phyloP scores from a whole-genome alignment of 1,140 invertebrate genomes.

The Danaus melanippus region DNA sequence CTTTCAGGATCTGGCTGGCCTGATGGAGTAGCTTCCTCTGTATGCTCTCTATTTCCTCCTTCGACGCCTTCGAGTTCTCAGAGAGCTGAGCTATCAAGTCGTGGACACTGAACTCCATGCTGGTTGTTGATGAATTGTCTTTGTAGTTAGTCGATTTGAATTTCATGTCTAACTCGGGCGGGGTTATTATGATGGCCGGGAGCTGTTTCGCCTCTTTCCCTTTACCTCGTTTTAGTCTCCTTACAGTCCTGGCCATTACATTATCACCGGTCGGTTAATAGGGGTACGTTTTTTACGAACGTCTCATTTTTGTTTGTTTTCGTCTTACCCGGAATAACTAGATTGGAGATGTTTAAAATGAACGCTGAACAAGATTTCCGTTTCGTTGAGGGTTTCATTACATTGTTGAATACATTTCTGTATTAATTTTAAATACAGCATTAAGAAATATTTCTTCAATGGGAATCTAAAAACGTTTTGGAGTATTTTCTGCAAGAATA shows the following conservation, averaged over 20 bases:
- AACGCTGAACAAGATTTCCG: slow-evolving; percentile 14
- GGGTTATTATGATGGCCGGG: slow-evolving; percentile 52
- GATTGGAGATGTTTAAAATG: slow-evolving; percentile 9
- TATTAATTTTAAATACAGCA: no score
- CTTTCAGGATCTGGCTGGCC: slow-evolving; percentile 62
- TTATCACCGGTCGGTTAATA: slow-evolving; percentile 38
- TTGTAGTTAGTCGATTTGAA: slow-evolving; percentile 32
- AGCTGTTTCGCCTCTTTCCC: slow-evolving; percentile 41
- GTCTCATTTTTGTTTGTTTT: slow-evolving; percentile 15
- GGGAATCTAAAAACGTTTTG: no score
- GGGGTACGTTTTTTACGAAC: slow-evolving; percentile 20
- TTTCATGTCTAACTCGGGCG: slow-evolving; percentile 50
- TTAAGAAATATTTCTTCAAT: no score
- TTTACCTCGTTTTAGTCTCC: slow-evolving; percentile 61
- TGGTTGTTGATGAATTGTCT: slow-evolving; percentile 26
- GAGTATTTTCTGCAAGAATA: no score
- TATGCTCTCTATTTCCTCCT: slow-evolving; percentile 59
- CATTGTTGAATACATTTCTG: slow-evolving; percentile 1
- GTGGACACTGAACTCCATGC: slow-evolving; percentile 55
- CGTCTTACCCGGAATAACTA: slow-evolving; percentile 17
- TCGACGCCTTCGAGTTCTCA: slow-evolving; percentile 55
- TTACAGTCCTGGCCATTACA: slow-evolving; percentile 69
- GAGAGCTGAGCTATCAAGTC: slow-evolving; percentile 60
- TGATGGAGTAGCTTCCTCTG: slow-evolving; percentile 57
- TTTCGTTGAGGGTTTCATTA: slow-evolving; percentile 42